Percentiles rank a stretch among this genome's conserved stretches.
phyloP scores from a whole-genome alignment of 2,888 invertebrate genomes.

The Leptinotarsa rubiginosa region DNA sequence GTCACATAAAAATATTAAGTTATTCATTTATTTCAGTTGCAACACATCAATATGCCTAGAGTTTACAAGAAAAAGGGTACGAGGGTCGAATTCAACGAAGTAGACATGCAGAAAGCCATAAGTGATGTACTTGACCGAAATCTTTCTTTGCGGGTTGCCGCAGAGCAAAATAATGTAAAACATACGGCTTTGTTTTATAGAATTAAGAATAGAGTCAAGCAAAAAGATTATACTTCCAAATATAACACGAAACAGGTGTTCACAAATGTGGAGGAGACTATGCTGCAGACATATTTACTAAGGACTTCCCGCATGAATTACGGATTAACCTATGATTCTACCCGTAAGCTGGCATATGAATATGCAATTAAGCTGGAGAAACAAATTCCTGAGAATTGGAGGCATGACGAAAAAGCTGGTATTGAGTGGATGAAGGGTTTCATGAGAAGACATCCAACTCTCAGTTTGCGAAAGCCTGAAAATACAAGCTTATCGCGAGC shows the following conservation, averaged over 20 bases:
- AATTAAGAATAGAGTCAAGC: background rate
- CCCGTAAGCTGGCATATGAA: conserved; percentile 48
- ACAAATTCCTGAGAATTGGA: conserved; percentile 46
- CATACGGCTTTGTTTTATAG: background rate
- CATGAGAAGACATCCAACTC: conserved; percentile 46
- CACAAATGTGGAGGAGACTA: conserved; percentile 11
- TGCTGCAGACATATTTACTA: conserved; percentile 19
- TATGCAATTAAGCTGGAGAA: conserved; percentile 40
- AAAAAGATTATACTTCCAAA: conserved; percentile 5
- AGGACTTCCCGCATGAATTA: conserved; percentile 29
- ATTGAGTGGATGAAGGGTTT: conserved; percentile 52
- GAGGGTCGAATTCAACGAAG: background rate
- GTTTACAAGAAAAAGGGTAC: background rate
- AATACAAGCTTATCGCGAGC: conserved; percentile 52
- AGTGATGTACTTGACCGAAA: background rate
- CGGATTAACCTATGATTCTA: conserved; percentile 45
- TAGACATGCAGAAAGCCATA: conserved; percentile 1
- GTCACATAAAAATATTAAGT: background rate
- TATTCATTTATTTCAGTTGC: no score
- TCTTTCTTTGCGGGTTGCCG: background rate
- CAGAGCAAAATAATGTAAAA: background rate
- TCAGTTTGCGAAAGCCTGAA: conserved; percentile 52
- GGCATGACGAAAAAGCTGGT: conserved; percentile 45
- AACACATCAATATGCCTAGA: no score
- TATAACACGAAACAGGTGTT: conserved; percentile 14